Conservation (phyloP, 1,140 invertebrate species). For the Drosophila jambulina region DNA sequence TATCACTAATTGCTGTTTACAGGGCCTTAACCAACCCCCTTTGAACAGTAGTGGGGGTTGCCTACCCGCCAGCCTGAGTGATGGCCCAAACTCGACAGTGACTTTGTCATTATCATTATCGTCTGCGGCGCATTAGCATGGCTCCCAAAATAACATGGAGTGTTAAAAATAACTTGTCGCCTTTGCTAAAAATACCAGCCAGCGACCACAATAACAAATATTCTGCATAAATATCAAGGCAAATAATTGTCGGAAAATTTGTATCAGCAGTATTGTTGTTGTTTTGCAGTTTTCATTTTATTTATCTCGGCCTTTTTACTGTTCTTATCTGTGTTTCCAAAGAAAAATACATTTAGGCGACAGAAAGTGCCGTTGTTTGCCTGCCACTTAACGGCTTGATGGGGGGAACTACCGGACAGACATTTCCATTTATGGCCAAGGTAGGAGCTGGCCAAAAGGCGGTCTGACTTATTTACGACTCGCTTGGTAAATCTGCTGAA, state of each 20-base stretch:
- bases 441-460: conserved; percentile 15
- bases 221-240: conserved; percentile 63
- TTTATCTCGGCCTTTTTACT: conserved; percentile 38
- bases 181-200: conserved; percentile 48
- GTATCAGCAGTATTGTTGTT: conserved; percentile 38
- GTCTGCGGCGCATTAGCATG: conserved; percentile 41
- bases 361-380: conserved; percentile 55
- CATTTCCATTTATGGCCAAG: conserved; percentile 53
- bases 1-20: conserved; percentile 35
- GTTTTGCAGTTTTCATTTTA: conserved; percentile 42
- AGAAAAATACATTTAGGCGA: conserved; percentile 55
- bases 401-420: conserved; percentile 59
- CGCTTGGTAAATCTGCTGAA: conserved; percentile 18
- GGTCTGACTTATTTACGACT: conserved; percentile 40
- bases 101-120: conserved; percentile 37
- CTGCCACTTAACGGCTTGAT: conserved; percentile 14
- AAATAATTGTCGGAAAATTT: conserved; percentile 50
- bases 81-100: conserved; percentile 6
- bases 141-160: conserved; percentile 46
- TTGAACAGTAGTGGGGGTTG: background rate
- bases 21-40: conserved; percentile 8
- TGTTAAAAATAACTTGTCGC: conserved; percentile 60
- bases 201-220: conserved; percentile 17
- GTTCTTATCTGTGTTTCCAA: conserved; percentile 64
- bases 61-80: conserved; percentile 24